A percentile compares a stretch with the other conserved stretches of the same genome.
phyloP scores from a whole-genome alignment of 2,888 invertebrate genomes.

The Cephus pygmeus region DNA sequence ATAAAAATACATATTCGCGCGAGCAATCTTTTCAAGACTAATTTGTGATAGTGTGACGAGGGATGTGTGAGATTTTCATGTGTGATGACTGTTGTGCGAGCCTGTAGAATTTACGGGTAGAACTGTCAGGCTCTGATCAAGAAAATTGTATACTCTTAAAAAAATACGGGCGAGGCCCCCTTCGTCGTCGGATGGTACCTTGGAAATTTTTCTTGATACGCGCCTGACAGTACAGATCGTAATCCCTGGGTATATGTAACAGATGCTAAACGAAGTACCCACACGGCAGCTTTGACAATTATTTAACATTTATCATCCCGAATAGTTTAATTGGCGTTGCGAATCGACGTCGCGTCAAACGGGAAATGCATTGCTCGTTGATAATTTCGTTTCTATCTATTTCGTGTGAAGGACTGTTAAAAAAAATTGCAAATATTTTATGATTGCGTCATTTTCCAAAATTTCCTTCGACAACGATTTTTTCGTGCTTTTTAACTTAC shows the following conservation, averaged over 20 bases:
- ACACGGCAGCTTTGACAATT: not conserved
- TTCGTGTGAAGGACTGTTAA: not conserved
- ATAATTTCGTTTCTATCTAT: not conserved
- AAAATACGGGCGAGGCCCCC: too few relatives aligned
- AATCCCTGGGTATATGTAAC: not conserved
- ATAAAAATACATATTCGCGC: not conserved
- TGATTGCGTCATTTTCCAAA: too few relatives aligned
- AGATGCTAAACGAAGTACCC: not conserved
- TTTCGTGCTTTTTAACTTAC: not conserved
- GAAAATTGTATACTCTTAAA: too few relatives aligned
- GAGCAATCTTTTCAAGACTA: not conserved
- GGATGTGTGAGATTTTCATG: not conserved
- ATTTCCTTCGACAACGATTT: too few relatives aligned
- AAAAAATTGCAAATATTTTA: not conserved
- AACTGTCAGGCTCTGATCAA: not conserved
- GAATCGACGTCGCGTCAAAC: not conserved
- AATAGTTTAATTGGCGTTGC: not conserved
- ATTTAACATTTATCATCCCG: not conserved
- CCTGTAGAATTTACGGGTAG: not conserved
- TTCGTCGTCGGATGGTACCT: too few relatives aligned
- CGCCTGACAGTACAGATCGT: not conserved
- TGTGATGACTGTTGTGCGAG: not conserved
- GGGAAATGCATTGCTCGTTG: not conserved
- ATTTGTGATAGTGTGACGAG: not conserved
- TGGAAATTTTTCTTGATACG: not conserved